phyloP scores from a whole-genome alignment of 2,797 vertebrate species.

The Oophaga sylvatica region DNA sequence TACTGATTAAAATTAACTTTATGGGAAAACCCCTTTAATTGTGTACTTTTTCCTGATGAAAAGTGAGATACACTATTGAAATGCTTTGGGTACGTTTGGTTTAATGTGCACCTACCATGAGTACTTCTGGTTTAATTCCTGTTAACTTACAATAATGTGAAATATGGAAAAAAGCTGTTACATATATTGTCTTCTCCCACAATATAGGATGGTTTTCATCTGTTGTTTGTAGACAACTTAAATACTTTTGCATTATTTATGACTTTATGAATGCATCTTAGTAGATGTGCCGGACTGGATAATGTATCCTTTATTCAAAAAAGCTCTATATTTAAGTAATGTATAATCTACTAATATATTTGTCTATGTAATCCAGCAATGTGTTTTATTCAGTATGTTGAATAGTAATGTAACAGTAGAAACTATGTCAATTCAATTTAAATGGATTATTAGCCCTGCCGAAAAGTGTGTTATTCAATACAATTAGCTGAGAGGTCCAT shows the following conservation, averaged over 20 bases:
- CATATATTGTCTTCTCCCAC: background rate
- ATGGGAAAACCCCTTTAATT: no score
- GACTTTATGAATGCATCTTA: background rate
- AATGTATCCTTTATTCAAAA: background rate
- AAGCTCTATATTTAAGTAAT: background rate
- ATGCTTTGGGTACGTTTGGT: no score
- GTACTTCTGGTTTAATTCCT: no score
- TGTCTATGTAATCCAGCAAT: background rate
- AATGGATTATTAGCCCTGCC: background rate
- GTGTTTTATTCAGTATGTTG: background rate
- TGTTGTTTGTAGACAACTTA: background rate
- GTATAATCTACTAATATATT: background rate
- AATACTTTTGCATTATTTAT: constrained; percentile 8
- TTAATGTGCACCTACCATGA: no score
- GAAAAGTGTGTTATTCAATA: background rate
- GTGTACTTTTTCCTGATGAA: no score
- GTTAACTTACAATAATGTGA: background rate
- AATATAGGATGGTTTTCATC: background rate
- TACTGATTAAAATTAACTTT: no score
- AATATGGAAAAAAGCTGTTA: background rate
- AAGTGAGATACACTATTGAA: no score
- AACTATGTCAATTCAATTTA: background rate
- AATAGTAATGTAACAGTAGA: background rate
- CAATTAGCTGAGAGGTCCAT: background rate
- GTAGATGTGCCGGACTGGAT: background rate